Conservation (phyloP, 1,140 invertebrate genomes). For the Neotoxoptera formosana region DNA sequence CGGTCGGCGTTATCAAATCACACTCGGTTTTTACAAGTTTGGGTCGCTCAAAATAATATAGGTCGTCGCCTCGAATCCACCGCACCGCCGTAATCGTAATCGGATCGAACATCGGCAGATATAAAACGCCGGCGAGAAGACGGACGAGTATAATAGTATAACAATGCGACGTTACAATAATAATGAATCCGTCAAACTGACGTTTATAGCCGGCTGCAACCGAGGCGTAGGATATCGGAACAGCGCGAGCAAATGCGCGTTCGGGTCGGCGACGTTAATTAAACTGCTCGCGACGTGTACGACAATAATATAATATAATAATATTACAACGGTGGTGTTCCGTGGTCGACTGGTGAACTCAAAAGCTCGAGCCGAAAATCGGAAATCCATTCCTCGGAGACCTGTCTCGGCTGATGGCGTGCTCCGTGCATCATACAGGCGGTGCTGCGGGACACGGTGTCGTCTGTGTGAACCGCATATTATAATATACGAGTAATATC, state of each 20-base stretch:
- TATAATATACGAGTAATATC: too few relatives aligned
- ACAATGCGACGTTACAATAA: not conserved
- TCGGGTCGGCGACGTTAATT: not conserved
- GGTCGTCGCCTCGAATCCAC: not conserved
- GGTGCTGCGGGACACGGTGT: not conserved
- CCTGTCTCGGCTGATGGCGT: too few relatives aligned
- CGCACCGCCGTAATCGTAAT: not conserved
- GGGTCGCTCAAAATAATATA: not conserved
- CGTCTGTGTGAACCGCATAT: not conserved
- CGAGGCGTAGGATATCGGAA: not conserved
- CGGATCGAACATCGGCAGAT: not conserved
- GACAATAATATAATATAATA: too few relatives aligned
- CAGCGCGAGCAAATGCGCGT: not conserved
- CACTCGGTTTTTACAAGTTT: slow-evolving; percentile 3
- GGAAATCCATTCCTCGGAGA: not conserved
- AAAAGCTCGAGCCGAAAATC: not conserved
- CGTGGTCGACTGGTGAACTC: not conserved
- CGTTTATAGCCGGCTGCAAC: not conserved
- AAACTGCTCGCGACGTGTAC: not conserved
- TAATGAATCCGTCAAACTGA: not conserved
- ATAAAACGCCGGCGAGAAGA: not conserved
- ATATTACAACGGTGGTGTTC: not conserved
- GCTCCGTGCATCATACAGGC: too few relatives aligned
- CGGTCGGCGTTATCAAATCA: not conserved
- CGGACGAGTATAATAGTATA: not conserved